Evolutionary conservation across 2,797 vertebrate genomes (phyloP).

Genomic region (Lepus oiostolus): DNA sequence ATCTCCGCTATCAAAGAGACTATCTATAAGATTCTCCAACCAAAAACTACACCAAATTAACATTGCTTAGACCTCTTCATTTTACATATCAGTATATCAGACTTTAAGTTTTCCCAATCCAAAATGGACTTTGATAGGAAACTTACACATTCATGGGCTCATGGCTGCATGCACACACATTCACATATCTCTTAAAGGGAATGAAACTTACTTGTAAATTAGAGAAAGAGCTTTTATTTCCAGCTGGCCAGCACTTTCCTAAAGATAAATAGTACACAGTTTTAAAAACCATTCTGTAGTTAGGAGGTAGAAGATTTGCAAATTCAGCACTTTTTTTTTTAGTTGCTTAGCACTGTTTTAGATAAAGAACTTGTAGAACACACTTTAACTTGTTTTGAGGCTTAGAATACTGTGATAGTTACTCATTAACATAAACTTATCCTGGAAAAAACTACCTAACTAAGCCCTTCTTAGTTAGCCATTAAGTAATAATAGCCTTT

Average conservation of each 20-base stretch:
- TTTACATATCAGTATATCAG: slow-evolving; percentile 12
- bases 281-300: slow-evolving; percentile 48
- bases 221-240: slow-evolving; percentile 96
- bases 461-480: background rate
- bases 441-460: background rate
- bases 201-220: slow-evolving; percentile 93
- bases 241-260: slow-evolving; percentile 97
- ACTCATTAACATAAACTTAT: slow-evolving; percentile 62
- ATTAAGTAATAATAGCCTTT: slow-evolving; percentile 27
- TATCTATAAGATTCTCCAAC: background rate
- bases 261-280: slow-evolving; percentile 72
- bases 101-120: slow-evolving; percentile 52
- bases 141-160: background rate
- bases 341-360: slow-evolving; percentile 2
- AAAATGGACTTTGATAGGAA: slow-evolving; percentile 27
- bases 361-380: slow-evolving; percentile 64
- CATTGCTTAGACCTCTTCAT: slow-evolving; percentile 38
- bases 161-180: background rate
- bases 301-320: slow-evolving; percentile 11
- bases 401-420: slow-evolving; percentile 48
- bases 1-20: background rate
- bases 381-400: slow-evolving; percentile 40
- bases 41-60: slow-evolving; percentile 21
- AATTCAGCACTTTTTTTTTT: slow-evolving; percentile 46
- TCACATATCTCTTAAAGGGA: background rate